Percentiles rank a stretch among this genome's conserved stretches.
These are phyloP conservation scores for Antheraea assamensis DNA, from an alignment of 2,888 invertebrate species.

Conservation along the genomic window DNA sequence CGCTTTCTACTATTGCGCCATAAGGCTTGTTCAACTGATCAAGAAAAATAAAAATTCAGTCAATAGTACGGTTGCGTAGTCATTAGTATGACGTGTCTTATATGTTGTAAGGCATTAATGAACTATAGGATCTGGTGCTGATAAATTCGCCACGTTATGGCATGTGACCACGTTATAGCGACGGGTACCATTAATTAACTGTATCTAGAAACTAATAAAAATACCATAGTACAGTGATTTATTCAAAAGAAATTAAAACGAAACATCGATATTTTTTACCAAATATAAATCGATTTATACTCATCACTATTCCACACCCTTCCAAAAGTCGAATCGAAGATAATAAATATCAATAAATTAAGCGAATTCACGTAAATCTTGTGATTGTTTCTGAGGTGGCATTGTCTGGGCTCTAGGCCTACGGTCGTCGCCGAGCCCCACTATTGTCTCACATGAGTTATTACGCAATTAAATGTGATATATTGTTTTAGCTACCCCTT, in stretches of 20 bases:
- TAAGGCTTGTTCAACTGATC: too few relatives aligned
- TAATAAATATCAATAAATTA: constrained; percentile 23
- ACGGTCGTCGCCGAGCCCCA: constrained; percentile 28
- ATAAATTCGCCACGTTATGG: too few relatives aligned
- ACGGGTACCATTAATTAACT: too few relatives aligned
- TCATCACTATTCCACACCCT: constrained; percentile 5
- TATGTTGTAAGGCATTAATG: too few relatives aligned
- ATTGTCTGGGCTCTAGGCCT: constrained; percentile 39
- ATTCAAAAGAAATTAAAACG: neutral
- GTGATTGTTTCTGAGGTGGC: constrained; percentile 53
- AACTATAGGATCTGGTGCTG: too few relatives aligned
- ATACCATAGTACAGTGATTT: too few relatives aligned
- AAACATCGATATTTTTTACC: neutral
- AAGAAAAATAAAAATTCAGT: too few relatives aligned
- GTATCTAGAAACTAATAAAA: too few relatives aligned
- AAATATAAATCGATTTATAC: neutral
- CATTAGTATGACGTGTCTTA: too few relatives aligned
- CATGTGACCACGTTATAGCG: too few relatives aligned
- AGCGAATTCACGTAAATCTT: constrained; percentile 43
- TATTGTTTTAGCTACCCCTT: constrained; percentile 43
- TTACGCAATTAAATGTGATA: constrained; percentile 54
- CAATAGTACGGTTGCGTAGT: too few relatives aligned
- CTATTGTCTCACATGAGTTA: constrained; percentile 52
- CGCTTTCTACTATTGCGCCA: too few relatives aligned
- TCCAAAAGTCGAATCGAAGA: constrained; percentile 19